Conservation (phyloP, 37 sponge, comb jelly and placozoan genomes). For the Agelas oroides region DNA sequence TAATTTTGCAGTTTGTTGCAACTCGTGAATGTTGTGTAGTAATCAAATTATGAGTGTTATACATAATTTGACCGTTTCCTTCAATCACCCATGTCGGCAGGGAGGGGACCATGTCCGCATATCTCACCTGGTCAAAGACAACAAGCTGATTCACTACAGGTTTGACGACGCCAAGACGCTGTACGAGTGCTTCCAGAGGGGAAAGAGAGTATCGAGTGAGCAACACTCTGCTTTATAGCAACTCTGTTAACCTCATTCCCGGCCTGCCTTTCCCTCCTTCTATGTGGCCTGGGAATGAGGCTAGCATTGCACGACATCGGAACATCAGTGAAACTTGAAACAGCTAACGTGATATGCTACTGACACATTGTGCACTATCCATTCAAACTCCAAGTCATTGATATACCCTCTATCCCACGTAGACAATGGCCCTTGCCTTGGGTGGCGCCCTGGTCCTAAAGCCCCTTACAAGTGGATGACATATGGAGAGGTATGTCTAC, state of each 20-base stretch:
- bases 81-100: too few relatives aligned
- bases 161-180: conserved; percentile 83
- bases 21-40: too few relatives aligned
- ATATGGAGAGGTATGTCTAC: conserved; percentile 64
- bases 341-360: too few relatives aligned
- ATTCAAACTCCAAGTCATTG: too few relatives aligned
- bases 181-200: conserved; percentile 84
- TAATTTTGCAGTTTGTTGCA: too few relatives aligned
- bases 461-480: conserved; percentile 75
- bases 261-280: neutral
- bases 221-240: neutral
- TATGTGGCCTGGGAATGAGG: too few relatives aligned
- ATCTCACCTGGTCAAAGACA: conserved; percentile 54
- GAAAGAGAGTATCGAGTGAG: conserved; percentile 74
- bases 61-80: too few relatives aligned
- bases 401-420: too few relatives aligned
- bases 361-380: too few relatives aligned
- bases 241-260: too few relatives aligned
- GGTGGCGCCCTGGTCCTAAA: conserved; percentile 61
- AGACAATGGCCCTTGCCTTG: conserved; percentile 84
- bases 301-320: neutral
- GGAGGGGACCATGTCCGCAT: conserved; percentile 37
- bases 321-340: too few relatives aligned
- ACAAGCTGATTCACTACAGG: conserved; percentile 38
- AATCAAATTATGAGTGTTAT: too few relatives aligned